phyloP scores from a whole-genome alignment of 2,113 vertebrate species.

The Cynoglossus semilaevis region DNA sequence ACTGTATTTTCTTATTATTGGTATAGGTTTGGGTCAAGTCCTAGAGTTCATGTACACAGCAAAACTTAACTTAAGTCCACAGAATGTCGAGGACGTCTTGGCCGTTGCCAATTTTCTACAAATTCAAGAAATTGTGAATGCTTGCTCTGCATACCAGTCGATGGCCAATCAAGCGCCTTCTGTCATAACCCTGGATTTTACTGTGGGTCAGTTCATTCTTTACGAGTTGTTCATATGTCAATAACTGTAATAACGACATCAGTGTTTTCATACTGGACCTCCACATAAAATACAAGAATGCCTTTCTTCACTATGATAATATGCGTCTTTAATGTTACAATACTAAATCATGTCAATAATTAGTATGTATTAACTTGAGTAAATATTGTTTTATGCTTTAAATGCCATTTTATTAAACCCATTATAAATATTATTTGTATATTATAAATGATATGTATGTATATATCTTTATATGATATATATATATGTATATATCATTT shows the following conservation, averaged over 20 bases:
- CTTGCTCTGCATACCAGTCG: conserved; percentile 88
- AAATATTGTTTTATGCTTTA: no score
- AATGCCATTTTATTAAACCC: no score
- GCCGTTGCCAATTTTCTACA: conserved; percentile 92
- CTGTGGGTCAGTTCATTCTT: conserved; percentile 52
- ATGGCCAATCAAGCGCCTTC: conserved; percentile 65
- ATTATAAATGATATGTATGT: no score
- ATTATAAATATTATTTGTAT: no score
- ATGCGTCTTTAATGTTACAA: neutral
- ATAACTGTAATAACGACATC: neutral
- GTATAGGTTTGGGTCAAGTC: conserved; percentile 89
- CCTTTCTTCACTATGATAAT: neutral
- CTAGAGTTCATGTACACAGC: conserved; percentile 98
- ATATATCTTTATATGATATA: no score
- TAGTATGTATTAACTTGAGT: no score
- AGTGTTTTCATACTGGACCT: neutral
- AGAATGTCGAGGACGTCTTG: conserved; percentile 91
- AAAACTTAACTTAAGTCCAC: conserved; percentile 84
- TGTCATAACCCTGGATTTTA: conserved; percentile 53
- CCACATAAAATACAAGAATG: neutral
- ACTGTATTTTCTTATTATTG: conserved; percentile 9
- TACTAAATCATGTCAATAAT: neutral
- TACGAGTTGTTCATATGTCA: neutral
- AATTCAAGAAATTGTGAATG: conserved; percentile 92
- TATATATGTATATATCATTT: no score